Base-by-base conservation (phyloP, 2,888 invertebrate species). In the Pseudococcus viburni region DNA sequence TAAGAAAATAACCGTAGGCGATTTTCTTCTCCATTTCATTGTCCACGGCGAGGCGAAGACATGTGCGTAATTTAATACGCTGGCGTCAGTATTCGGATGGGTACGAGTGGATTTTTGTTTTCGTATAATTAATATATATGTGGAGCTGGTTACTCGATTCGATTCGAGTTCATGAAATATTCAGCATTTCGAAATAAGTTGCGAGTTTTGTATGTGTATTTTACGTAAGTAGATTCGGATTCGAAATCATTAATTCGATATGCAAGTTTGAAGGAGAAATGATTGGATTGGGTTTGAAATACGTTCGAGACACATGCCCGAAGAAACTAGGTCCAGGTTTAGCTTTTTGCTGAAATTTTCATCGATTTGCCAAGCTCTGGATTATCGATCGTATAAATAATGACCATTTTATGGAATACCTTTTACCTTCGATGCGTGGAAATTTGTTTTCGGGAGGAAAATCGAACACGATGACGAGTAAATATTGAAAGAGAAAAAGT, bases 1-100 rank as follows among this genome's bases (percentile, higher is more conserved):
- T 64, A 73, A 73, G 73, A 73, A 73, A 73, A 73, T 39, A 73
- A 33, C 73, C 39, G 33, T 73, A 73, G 73, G 73, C 73, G 73
- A 73, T 73, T 73, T 73, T 73, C 33, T 22, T 26, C 73, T 73
- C 9, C 0, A 26, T 22, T 22, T 22, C 17, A 73, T 73, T 73
- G 73, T 73, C 73, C 33, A 7, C 5, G 42, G 9, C 8, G 26
- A 33, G 6, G 15, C 73, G 17, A 26, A 73, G 73, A 73, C 73
- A 33, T 39, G 12, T 39, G 68, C 19, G 68, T 73, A 73, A 73
- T 73, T 73, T 73, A 33, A 73, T 73, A 73, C 73, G 73, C 73
- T 73, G 73, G 73, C 64, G 64, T 22, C 11, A 22, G 22, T 22
- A 19, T 59, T 73, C 8, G 39, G 64, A 22, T 64, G 64, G 9